Percentiles rank a stretch among this genome's conserved stretches.
Evolutionary conservation across 35 echinoderm and acorn worm genomes (phyloP).

Genomic region (Lytechinus pictus): DNA sequence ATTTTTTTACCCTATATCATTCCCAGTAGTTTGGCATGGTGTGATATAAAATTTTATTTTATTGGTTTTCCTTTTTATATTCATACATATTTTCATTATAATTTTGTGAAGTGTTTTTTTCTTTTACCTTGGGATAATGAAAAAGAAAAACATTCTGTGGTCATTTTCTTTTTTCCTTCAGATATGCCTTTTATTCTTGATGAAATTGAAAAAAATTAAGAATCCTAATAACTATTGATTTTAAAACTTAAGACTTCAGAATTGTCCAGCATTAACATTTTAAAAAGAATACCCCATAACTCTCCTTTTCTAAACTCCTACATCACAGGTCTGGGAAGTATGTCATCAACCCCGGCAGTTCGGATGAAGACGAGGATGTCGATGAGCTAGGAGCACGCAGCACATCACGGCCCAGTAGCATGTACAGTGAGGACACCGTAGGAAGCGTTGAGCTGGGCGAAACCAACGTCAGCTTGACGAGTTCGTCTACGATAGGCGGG

Average conservation of each 20-base stretch:
- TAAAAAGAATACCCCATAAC: not conserved
- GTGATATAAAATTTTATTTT: not conserved
- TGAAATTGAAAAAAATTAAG: no score
- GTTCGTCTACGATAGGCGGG: slow-evolving; percentile 33
- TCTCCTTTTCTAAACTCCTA: not conserved
- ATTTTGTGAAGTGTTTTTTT: not conserved
- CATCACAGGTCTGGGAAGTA: slow-evolving; percentile 60
- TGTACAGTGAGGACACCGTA: slow-evolving; percentile 91
- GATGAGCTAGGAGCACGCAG: slow-evolving; percentile 61
- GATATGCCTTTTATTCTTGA: no score
- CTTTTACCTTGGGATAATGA: not conserved
- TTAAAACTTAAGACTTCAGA: no score
- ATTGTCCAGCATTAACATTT: not conserved
- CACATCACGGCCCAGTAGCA: slow-evolving; percentile 75
- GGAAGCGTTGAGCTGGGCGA: slow-evolving; percentile 61
- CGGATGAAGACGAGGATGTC: slow-evolving; percentile 65
- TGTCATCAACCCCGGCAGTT: slow-evolving; percentile 67
- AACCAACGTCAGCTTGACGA: slow-evolving; percentile 28
- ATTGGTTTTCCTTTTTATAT: not conserved
- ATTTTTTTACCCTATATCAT: not conserved
- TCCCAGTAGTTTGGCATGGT: not conserved
- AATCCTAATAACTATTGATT: no score
- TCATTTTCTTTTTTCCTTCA: no score
- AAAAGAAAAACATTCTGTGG: no score
- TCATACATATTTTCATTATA: no score